Base-by-base conservation (phyloP, 2,888 invertebrate genomes). In the Pheosia gnoma region DNA sequence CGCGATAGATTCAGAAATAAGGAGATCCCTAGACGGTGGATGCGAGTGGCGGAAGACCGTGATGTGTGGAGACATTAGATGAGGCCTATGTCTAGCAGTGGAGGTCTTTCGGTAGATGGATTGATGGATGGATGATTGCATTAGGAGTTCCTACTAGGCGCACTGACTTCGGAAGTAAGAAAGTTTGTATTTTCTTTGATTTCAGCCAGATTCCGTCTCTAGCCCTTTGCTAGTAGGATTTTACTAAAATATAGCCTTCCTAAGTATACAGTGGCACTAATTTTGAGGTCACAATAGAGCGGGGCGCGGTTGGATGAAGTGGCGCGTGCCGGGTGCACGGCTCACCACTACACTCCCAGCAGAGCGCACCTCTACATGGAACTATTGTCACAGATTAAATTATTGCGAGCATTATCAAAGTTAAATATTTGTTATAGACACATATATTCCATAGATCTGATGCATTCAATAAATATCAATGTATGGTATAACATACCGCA, bases 241-340 rank as follows among this genome's bases (percentile, higher is more conserved):
- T 54, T 37, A 59, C n/a, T 0, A 38, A 57, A 10, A 41, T 54
- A 58, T 49, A 49, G 37, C 13, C 13, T 53, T 4, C 41, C 3
- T 25, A 5, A 37, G 43, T 5, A 45, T 5, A 45, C 9, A 2
- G 51, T 10, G 47, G 54, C 55, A 63, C 58, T 55, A 63, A 63
- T 60, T 25, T 58, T 59, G 53, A 57, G 47, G 41, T 56, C 58
- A 58, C 59, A 49, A 36, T 41, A 58, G 7, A 38, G n/a, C 41
- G 39, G 53, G 25, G 25, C 25, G 25, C 25, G 25, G 41, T 41
- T 41, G 39, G 13, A 39, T 55, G 47, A 51, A 49, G 55, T 59
- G 51, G 43, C 58, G 62, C 59, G 55, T 58, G 54, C 7, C 54
- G 9, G 39, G 39, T 38, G 37, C 10, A 5, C 51, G 51, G 6